These are phyloP conservation scores for Ophioninae sp. DNA, from an alignment of 2,888 invertebrate species.

Conservation along the genomic window DNA sequence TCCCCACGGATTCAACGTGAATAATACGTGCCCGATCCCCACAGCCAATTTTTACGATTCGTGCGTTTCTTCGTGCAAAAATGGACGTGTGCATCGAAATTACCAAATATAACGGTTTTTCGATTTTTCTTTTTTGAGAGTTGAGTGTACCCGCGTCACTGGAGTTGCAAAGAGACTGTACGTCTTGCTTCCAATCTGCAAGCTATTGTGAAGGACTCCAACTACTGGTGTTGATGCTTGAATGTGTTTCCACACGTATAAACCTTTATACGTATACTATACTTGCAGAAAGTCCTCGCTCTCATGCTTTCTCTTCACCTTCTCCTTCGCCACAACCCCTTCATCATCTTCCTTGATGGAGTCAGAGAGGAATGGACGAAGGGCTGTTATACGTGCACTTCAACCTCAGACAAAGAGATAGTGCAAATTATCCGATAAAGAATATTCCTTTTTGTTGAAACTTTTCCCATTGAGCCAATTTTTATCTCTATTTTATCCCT, in stretches of 20 bases:
- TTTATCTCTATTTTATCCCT: not conserved
- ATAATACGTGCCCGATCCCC: conserved; percentile 12
- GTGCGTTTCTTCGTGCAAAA: not conserved
- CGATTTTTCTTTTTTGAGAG: conserved; percentile 50
- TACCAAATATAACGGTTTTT: conserved; percentile 1
- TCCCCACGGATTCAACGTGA: conserved; percentile 50
- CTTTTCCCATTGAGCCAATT: not conserved
- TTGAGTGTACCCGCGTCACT: conserved; percentile 72
- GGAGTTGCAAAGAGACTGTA: conserved; percentile 70
- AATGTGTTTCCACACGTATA: conserved; percentile 19
- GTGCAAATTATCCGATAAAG: not conserved
- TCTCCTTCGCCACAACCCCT: conserved; percentile 6
- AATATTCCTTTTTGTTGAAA: conserved; percentile 3
- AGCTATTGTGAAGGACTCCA: conserved; percentile 71
- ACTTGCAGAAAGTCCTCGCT: conserved; percentile 10
- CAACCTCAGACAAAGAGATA: not conserved
- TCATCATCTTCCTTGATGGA: not conserved
- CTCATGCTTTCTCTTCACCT: conserved; percentile 22
- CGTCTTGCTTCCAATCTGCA: conserved; percentile 79
- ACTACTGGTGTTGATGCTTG: conserved; percentile 59
- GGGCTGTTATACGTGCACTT: not conserved
- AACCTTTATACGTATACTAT: conserved; percentile 2
- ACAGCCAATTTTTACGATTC: conserved; percentile 20
- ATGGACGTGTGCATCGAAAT: not conserved
- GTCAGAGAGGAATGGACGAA: not conserved